A percentile compares a stretch with the other conserved stretches of the same genome.
phyloP scores from a whole-genome alignment of 2,113 vertebrate genomes.

The Pithys albifrons region DNA sequence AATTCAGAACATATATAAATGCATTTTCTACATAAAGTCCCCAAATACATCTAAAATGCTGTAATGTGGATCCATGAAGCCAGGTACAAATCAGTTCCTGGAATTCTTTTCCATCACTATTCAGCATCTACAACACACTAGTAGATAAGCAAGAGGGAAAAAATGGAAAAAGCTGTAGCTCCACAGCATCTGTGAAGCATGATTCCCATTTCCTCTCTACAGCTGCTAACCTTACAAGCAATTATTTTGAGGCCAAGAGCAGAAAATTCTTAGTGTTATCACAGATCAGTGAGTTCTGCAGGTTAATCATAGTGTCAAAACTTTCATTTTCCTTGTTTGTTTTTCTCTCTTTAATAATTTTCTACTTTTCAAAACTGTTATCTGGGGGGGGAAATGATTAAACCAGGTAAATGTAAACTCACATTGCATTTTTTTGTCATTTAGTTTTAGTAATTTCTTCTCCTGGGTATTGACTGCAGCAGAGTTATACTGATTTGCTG shows the following conservation, averaged over 20 bases:
- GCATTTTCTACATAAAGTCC: background rate
- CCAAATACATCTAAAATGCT: background rate
- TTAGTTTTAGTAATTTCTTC: background rate
- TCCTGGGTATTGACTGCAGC: background rate
- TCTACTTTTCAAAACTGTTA: background rate
- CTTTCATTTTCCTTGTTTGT: background rate
- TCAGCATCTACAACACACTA: background rate
- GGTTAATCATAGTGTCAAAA: background rate
- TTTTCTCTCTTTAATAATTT: background rate
- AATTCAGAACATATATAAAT: background rate
- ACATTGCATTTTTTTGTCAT: background rate
- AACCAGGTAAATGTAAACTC: background rate
- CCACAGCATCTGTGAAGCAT: background rate
- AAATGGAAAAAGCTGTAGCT: rapidly evolving
- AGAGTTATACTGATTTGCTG: background rate
- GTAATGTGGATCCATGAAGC: background rate
- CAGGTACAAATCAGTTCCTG: background rate
- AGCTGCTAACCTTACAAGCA: background rate
- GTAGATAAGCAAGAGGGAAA: background rate
- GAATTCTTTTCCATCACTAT: background rate
- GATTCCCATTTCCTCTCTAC: background rate
- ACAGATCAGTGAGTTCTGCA: background rate
- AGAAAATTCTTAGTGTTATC: background rate
- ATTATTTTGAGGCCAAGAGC: background rate
- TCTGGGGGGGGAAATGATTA: background rate